These are phyloP conservation scores for Lepidotrigona ventralis DNA, from an alignment of 1,140 invertebrate genomes.

Conservation along the genomic window DNA sequence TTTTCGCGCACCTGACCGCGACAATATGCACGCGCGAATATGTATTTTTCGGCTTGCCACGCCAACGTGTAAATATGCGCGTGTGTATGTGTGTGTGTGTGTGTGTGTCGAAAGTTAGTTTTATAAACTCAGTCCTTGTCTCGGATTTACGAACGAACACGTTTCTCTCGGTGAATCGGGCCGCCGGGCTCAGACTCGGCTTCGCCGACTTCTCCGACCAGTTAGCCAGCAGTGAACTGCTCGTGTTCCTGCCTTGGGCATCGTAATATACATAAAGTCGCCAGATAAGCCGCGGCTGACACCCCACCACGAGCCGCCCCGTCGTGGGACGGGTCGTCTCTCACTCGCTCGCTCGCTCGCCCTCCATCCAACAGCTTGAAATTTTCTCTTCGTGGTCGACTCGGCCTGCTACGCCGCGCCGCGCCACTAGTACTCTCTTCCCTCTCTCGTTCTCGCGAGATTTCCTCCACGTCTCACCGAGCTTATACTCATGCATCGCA, in stretches of 20 bases:
- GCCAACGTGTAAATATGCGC: not conserved
- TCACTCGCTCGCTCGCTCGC: slow-evolving; percentile 30
- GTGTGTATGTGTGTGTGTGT: not conserved
- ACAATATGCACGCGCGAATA: slow-evolving; percentile 19
- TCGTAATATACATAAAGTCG: slow-evolving; percentile 76
- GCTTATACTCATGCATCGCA: not conserved
- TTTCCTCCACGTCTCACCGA: not conserved
- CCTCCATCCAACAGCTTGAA: slow-evolving; percentile 40
- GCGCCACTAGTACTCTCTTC: not conserved
- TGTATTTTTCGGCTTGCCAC: not conserved
- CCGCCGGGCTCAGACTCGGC: slow-evolving; percentile 44
- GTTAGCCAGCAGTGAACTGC: slow-evolving; percentile 73
- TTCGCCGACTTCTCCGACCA: slow-evolving; percentile 62
- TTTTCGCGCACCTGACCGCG: slow-evolving; percentile 36
- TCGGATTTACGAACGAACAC: slow-evolving; percentile 28
- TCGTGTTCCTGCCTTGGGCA: slow-evolving; percentile 69
- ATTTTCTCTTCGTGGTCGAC: slow-evolving; percentile 36
- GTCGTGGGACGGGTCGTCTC: slow-evolving; percentile 53
- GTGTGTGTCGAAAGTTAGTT: not conserved
- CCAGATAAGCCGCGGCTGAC: slow-evolving; percentile 71
- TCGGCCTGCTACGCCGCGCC: not conserved
- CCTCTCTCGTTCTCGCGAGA: not conserved
- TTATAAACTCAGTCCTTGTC: slow-evolving; percentile 13
- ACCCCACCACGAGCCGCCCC: slow-evolving; percentile 62
- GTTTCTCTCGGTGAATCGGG: slow-evolving; percentile 35